Evolutionary conservation across 2,113 vertebrate genomes (phyloP).

Genomic region (Phrynocephalus versicolor): DNA sequence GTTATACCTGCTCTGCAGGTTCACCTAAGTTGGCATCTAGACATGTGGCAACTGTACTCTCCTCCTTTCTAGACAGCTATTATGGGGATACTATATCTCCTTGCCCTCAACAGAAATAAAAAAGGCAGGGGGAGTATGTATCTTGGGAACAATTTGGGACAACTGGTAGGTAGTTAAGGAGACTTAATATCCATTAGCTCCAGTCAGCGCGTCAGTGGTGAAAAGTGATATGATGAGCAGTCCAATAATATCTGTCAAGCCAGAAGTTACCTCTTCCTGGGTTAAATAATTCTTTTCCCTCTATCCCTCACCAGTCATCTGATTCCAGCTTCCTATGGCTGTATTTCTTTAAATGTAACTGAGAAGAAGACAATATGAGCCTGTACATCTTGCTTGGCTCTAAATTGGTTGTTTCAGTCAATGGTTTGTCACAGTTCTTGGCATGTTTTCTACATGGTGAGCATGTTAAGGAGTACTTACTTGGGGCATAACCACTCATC

Average conservation of each 20-base stretch:
- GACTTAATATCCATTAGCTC: background rate
- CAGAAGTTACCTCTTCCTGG: no score
- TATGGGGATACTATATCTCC: background rate
- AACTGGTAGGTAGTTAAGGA: background rate
- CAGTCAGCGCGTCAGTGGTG: background rate
- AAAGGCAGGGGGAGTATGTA: no score
- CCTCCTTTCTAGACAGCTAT: background rate
- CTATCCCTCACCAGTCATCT: background rate
- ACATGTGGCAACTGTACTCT: background rate
- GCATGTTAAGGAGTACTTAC: background rate
- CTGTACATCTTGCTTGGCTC: background rate
- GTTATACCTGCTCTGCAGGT: conserved; percentile 49
- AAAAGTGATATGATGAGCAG: no score
- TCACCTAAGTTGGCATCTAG: conserved; percentile 27
- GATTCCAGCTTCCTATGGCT: background rate
- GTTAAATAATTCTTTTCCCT: background rate
- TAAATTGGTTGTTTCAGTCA: background rate
- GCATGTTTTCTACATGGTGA: background rate
- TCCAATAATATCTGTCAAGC: no score
- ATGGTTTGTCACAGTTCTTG: background rate
- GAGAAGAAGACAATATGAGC: background rate
- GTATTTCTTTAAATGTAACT: background rate
- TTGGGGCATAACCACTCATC: background rate
- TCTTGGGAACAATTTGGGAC: background rate
- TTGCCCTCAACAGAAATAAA: background rate